Evolutionary conservation across 2,888 invertebrate species (phyloP), one percentile per base, ranked within the genome.

Genomic region (Eupithecia dodoneata): DNA sequence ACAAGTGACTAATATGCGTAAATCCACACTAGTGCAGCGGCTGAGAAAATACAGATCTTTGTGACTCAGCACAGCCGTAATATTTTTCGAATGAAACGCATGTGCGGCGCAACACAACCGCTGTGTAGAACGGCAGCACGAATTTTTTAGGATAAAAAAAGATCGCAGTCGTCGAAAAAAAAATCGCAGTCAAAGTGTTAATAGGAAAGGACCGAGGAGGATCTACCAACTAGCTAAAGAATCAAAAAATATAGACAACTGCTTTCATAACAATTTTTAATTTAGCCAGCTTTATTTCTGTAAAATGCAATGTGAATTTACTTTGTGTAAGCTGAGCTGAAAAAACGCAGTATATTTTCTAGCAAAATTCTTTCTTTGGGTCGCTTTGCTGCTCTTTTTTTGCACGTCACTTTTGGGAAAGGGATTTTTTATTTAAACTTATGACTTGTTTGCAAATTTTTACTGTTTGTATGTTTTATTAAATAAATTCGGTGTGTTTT

Each of bases 371-470:
- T 44, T 67, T 18, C 9, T 18, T 67, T 42, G 44, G 42, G 67
- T 44, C 7, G 67, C 45, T 67, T 67, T 44, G 67, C 10, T n/a
- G n/a, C n/a, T 44, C 44, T 44, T 67, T 67, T 67, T 3, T 45
- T 15, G 1, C 44, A 44, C 13, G n/a, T 67, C 67, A 67, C 45
- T 15, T 67, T 67, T 44, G 9, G 15, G 67, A 67, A 67, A 67
- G 12, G 67, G 67, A 45, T 75, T 69, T 66, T 18, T 72, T 59
- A 59, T 59, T 12, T n/a, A 69, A 49, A 69, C 55, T 47, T n/a
- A 18, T 41, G 42, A n/a, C 9, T 76, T 15, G 59, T 66, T 75
- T 18, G 13, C 18, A 52, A 3, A 30, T 49, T 72, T 45, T 45
- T 47, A 41, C 12, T 63, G 10, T 63, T 47, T 47, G 30, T 30